Evolutionary conservation across 2,888 invertebrate genomes (phyloP).

Genomic region (Chironomus riparius): DNA sequence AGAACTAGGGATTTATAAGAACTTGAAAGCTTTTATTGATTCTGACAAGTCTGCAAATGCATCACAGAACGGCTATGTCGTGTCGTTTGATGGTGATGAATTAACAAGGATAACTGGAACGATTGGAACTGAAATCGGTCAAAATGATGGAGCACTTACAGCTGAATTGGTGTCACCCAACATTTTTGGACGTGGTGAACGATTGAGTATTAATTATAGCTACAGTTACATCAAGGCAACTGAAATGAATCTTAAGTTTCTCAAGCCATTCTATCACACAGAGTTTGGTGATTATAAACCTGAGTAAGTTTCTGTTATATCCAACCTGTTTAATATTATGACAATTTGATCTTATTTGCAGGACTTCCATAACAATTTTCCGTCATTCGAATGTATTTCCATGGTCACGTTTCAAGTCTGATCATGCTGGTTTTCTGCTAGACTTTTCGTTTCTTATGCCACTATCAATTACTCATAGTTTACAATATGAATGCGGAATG

Average conservation of each 20-base stretch:
- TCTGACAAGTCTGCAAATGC: slow-evolving; percentile 69
- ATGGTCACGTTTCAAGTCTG: slow-evolving; percentile 72
- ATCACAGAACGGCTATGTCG: slow-evolving; percentile 73
- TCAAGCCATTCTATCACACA: slow-evolving; percentile 74
- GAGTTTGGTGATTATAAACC: slow-evolving; percentile 47
- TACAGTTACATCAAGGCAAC: slow-evolving; percentile 74
- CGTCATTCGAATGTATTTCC: slow-evolving; percentile 69
- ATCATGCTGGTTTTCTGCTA: slow-evolving; percentile 66
- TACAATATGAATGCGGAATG: slow-evolving; percentile 82
- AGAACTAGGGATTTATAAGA: slow-evolving; percentile 80
- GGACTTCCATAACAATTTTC: slow-evolving; percentile 62
- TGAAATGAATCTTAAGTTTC: slow-evolving; percentile 68
- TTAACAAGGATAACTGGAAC: slow-evolving; percentile 72
- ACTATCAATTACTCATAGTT: slow-evolving; percentile 56
- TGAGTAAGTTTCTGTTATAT: slow-evolving; percentile 47
- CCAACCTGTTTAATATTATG: not conserved
- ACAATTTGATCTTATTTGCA: slow-evolving; percentile 37
- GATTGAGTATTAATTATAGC: slow-evolving; percentile 70
- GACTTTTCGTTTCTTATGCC: slow-evolving; percentile 66
- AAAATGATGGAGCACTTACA: slow-evolving; percentile 77
- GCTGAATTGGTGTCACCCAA: slow-evolving; percentile 68
- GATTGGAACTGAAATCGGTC: slow-evolving; percentile 77
- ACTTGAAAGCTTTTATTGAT: slow-evolving; percentile 78
- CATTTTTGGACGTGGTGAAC: slow-evolving; percentile 79
- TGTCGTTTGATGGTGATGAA: slow-evolving; percentile 77